A percentile compares a stretch with the other conserved stretches of the same genome.
These are phyloP conservation scores for Coranthus polyacanthus DNA, from an alignment of 2,797 vertebrate genomes.

Conservation along the genomic window DNA sequence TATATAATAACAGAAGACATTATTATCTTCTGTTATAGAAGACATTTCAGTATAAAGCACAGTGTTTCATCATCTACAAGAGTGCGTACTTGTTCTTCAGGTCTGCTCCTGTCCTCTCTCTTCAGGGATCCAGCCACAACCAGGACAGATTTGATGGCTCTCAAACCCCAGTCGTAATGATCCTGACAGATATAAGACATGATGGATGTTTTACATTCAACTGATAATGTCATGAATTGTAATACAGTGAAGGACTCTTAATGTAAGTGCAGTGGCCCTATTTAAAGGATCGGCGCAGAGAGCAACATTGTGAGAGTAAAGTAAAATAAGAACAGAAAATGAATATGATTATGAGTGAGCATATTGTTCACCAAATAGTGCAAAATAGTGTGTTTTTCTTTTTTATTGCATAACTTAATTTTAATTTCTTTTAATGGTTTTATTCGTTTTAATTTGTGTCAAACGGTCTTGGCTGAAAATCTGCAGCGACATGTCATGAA, in stretches of 20 bases:
- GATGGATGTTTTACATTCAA: not conserved
- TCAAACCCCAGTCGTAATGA: slow-evolving; percentile 86
- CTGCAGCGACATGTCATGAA: no score
- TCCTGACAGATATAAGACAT: slow-evolving; percentile 70
- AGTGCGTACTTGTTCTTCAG: slow-evolving; percentile 84
- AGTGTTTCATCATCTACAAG: not conserved
- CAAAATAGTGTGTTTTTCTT: no score
- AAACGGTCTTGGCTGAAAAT: no score
- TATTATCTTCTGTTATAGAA: no score
- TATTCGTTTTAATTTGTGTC: no score
- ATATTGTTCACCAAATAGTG: no score
- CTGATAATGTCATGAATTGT: not conserved
- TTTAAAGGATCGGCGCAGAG: not conserved
- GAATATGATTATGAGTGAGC: not conserved
- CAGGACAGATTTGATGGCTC: slow-evolving; percentile 87
- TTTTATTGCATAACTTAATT: no score
- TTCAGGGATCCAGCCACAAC: slow-evolving; percentile 87
- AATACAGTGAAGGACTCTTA: not conserved
- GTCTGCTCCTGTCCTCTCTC: slow-evolving; percentile 83
- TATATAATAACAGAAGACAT: no score
- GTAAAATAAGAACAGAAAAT: not conserved
- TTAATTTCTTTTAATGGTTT: no score
- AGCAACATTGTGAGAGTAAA: not conserved
- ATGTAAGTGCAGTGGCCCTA: not conserved
- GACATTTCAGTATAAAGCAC: no score